Base-by-base conservation (phyloP, 2,888 invertebrate species). In the Creontiades dilutus region DNA sequence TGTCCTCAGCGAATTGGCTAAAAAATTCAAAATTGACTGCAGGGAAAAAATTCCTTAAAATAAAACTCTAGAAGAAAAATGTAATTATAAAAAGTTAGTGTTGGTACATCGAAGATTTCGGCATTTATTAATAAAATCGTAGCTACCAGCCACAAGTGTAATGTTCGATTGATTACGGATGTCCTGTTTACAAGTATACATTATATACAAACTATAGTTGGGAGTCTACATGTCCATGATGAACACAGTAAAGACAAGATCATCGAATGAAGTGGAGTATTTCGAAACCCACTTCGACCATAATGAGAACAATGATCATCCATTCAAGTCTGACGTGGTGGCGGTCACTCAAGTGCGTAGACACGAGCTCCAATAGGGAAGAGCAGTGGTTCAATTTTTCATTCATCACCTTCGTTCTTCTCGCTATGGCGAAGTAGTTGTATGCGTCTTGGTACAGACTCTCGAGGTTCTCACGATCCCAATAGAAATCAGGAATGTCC, bases 401-500 rank as follows among this genome's bases (percentile, higher is more conserved):
- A 94, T 99, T 99, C 95, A 99, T 96, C 0, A 99, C 97, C 94
- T 95, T 96, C 12, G 98, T 98, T 91, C 99, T 94, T 92, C 97
- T 95, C 0, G 96, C 94, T 91, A 99, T 97, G 91, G 96, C 96
- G 92, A 99, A 97, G 94, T 99, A 97, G 0, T 95, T 95, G 91
- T 96, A 96, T 0, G 97, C 96, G 92, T 96, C 95, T 90, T 96
- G 95, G 93, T 98, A 99, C 9, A 99, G 94, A 0, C 94, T 94
- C 94, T 99, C 99, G 48, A 99, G 94, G 89, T 97, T 95, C 92
- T 98, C 98, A 88, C 98, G 95, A 92, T 99, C 99, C 99, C 99
- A 99, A 94, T 99, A 99, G 94, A 99, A 98, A 94, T 99, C 99
- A 0, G 99, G 99, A 0, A 98, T 98, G 93, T 99, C 99, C 91